Conservation (phyloP, 2,113 vertebrate species). For the Erythrocercus mccallii region DNA sequence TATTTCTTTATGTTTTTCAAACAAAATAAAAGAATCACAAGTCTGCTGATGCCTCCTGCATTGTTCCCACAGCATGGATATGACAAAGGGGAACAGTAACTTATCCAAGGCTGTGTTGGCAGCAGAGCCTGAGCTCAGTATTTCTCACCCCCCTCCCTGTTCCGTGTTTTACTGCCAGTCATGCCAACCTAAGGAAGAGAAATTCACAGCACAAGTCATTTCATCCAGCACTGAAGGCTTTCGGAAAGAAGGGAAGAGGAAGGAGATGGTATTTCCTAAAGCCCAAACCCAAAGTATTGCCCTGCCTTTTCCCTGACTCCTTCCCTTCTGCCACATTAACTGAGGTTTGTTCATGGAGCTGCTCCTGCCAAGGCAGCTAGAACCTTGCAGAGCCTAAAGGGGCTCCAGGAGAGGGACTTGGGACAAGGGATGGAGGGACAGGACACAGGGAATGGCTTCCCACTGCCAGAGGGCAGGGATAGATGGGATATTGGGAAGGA, state of each 20-base stretch:
- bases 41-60: not conserved
- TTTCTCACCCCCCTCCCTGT: not conserved
- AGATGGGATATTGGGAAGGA: not conserved
- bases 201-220: not conserved
- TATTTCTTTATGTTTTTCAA: not conserved
- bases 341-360: not conserved
- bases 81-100: not conserved
- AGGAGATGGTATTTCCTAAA: not conserved
- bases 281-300: not conserved
- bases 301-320: not conserved
- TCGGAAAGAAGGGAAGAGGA: not conserved
- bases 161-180: not conserved
- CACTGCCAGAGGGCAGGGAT: not conserved
- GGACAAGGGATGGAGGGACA: not conserved
- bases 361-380: not conserved
- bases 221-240: not conserved
- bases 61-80: not conserved
- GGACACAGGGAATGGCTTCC: not conserved
- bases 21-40: not conserved
- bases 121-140: not conserved
- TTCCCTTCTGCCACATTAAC: not conserved
- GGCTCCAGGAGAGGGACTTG: not conserved
- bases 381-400: not conserved
- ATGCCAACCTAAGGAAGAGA: not conserved
- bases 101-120: not conserved